A percentile compares a stretch with the other conserved stretches of the same genome.
Conservation (phyloP, 2,888 invertebrate species). For the Bimastos eiseni region DNA sequence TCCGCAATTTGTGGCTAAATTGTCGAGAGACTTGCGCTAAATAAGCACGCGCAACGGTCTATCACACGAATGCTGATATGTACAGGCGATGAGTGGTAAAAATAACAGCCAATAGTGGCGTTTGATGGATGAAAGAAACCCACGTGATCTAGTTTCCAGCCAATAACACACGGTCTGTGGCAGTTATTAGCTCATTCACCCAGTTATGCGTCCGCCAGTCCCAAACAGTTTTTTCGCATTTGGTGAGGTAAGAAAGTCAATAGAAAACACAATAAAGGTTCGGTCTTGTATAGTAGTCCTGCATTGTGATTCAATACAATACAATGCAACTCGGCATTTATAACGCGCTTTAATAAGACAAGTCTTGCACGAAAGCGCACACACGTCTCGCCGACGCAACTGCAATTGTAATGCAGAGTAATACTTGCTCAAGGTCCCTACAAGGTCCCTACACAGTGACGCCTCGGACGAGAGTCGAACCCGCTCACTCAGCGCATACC, state of each 20-base stretch:
- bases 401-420: too few species aligned
- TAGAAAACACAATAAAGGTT: background rate
- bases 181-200: conserved; percentile 18
- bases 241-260: background rate
- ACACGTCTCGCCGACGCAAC: too few species aligned
- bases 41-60: background rate
- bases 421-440: too few species aligned
- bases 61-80: conserved; percentile 17
- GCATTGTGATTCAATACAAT: too few species aligned
- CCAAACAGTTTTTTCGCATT: background rate
- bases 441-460: too few species aligned
- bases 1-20: background rate
- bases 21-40: background rate
- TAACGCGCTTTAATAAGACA: too few species aligned
- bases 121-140: conserved; percentile 17
- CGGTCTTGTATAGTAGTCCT: background rate
- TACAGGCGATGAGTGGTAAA: conserved; percentile 21
- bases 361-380: too few species aligned
- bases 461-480: too few species aligned
- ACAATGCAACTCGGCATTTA: too few species aligned
- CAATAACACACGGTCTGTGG: background rate
- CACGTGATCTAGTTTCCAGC: conserved; percentile 14
- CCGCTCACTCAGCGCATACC: too few species aligned
- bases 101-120: conserved; percentile 10
- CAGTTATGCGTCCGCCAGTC: conserved; percentile 19